Conservation (phyloP, 2,888 invertebrate species). For the Ophioninae sp. region DNA sequence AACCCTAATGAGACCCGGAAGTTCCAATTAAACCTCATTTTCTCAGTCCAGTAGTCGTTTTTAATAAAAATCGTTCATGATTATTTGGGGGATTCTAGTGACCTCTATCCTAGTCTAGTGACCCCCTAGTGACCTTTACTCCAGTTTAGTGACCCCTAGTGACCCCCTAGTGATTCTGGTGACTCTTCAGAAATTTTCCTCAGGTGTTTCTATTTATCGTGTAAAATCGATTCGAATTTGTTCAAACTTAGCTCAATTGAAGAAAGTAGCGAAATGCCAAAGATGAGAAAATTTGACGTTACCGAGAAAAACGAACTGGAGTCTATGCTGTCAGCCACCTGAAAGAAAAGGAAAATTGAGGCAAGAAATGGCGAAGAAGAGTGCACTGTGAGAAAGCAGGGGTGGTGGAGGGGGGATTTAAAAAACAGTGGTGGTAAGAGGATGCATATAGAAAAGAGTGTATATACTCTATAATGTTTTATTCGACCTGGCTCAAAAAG, state of each 20-base stretch:
- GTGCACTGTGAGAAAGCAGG: too few relatives aligned
- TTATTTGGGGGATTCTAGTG: too few relatives aligned
- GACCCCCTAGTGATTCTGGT: too few relatives aligned
- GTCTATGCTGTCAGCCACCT: conserved; percentile 6
- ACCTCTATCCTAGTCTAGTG: too few relatives aligned
- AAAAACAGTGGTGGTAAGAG: background rate
- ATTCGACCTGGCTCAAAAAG: conserved; percentile 46
- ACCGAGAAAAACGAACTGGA: background rate
- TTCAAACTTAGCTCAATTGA: conserved; percentile 51
- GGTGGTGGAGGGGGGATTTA: conserved; percentile 28
- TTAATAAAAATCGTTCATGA: too few relatives aligned
- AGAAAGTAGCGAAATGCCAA: conserved; percentile 55
- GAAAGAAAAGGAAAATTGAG: conserved; percentile 28
- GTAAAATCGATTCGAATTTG: too few relatives aligned
- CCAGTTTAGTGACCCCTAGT: too few relatives aligned
- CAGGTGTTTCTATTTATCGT: too few relatives aligned
- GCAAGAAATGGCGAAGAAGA: background rate
- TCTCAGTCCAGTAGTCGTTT: background rate
- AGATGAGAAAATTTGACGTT: conserved; percentile 54
- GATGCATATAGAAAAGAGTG: conserved; percentile 36
- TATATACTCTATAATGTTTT: conserved; percentile 43
- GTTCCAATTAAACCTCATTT: background rate
- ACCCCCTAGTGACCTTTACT: too few relatives aligned
- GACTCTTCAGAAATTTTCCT: too few relatives aligned
- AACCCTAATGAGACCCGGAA: too few relatives aligned